phyloP scores from a whole-genome alignment of 2,797 vertebrate genomes.

The Orientallactaga sibirica region DNA sequence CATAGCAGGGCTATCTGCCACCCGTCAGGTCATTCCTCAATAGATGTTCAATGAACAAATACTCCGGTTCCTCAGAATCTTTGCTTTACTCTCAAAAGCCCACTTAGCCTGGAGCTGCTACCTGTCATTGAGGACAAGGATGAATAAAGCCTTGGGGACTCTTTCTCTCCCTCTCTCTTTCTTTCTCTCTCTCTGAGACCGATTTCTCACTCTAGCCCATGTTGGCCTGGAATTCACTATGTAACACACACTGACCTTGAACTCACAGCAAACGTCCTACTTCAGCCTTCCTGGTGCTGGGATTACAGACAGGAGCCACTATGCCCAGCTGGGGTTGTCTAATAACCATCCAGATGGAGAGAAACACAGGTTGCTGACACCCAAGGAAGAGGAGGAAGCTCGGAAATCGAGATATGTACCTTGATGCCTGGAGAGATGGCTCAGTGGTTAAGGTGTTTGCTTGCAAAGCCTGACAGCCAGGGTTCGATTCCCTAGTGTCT shows the following conservation, averaged over 20 bases:
- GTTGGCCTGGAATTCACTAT: too few species aligned
- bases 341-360: neutral
- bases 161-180: neutral
- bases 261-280: too few species aligned
- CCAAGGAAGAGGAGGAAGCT: neutral
- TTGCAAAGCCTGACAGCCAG: too few species aligned
- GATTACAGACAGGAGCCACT: too few species aligned
- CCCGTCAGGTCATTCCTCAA: neutral
- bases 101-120: neutral
- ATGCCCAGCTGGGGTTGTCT: neutral
- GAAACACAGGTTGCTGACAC: neutral
- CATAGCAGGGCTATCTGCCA: neutral
- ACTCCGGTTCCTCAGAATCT: neutral
- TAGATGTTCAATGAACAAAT: neutral
- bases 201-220: neutral
- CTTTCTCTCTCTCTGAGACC: neutral
- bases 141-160: constrained; percentile 14
- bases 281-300: too few species aligned
- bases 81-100: neutral
- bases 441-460: too few species aligned
- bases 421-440: too few species aligned
- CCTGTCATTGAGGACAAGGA: neutral
- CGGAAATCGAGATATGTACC: neutral
- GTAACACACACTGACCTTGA: neutral
- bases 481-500: too few species aligned